Evolutionary conservation across 2,113 vertebrate species (phyloP).

Genomic region (Osmerus mordax): DNA sequence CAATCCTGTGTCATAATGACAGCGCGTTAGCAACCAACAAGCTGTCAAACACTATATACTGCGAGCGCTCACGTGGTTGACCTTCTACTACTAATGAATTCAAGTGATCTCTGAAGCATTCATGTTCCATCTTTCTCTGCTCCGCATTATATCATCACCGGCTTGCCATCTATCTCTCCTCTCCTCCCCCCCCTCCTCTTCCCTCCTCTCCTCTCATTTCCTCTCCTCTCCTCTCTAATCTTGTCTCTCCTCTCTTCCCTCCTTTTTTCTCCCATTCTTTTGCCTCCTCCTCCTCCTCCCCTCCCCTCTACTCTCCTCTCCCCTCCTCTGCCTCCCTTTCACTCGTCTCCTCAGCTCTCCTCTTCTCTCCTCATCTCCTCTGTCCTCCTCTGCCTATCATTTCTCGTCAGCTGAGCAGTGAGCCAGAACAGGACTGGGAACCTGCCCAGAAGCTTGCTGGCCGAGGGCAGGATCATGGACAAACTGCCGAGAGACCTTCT

Average conservation of each 20-base stretch:
- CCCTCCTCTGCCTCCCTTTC: no score
- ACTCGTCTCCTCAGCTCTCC: no score
- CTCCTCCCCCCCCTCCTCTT: background rate
- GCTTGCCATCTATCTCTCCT: background rate
- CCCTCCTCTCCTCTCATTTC: background rate
- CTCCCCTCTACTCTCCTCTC: no score
- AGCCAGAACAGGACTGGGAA: slow-evolving; percentile 31
- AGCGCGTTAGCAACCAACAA: background rate
- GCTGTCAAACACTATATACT: slow-evolving; percentile 7
- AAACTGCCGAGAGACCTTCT: slow-evolving; percentile 3
- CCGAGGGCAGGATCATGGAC: slow-evolving; percentile 10
- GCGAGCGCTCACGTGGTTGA: slow-evolving; percentile 6
- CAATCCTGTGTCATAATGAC: background rate
- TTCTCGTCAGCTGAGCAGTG: slow-evolving; percentile 19
- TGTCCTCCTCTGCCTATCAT: slow-evolving; percentile 14
- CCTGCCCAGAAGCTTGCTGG: slow-evolving; percentile 32
- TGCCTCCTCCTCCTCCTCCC: no score
- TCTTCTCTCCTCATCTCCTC: no score
- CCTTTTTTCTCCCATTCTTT: no score
- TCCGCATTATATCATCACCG: background rate
- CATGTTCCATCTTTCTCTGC: slow-evolving; percentile 15
- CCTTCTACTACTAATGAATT: slow-evolving; percentile 16
- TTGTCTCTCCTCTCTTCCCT: background rate
- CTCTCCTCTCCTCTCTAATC: background rate
- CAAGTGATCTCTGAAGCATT: slow-evolving; percentile 16